A percentile compares a stretch with the other conserved stretches of the same genome.
Evolutionary conservation across 1,140 invertebrate genomes (phyloP).

Genomic region (Lamellibrachia luymesi): DNA sequence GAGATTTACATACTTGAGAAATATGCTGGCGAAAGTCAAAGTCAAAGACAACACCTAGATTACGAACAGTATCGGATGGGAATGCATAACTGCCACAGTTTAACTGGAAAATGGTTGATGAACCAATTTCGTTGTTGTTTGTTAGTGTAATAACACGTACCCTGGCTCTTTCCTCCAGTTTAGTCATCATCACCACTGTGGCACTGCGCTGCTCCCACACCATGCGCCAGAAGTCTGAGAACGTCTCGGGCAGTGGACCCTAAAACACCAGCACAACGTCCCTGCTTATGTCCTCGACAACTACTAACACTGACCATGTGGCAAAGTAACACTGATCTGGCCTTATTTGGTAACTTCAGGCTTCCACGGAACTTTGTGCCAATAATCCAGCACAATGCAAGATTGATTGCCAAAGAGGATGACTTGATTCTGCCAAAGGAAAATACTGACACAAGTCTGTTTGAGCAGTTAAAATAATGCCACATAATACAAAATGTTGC

Average conservation of each 20-base stretch:
- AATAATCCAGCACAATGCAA: too few relatives aligned
- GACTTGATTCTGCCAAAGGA: not conserved
- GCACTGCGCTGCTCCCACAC: slow-evolving; percentile 55
- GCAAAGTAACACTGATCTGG: not conserved
- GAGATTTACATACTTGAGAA: too few relatives aligned
- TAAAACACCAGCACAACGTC: slow-evolving; percentile 58
- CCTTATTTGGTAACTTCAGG: not conserved
- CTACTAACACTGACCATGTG: not conserved
- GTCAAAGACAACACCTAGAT: too few relatives aligned
- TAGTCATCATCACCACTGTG: slow-evolving; percentile 58
- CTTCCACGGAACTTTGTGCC: too few relatives aligned
- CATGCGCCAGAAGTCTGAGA: slow-evolving; percentile 58
- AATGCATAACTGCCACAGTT: too few relatives aligned
- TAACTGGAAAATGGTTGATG: too few relatives aligned
- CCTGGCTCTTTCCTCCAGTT: slow-evolving; percentile 58
- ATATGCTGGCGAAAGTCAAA: too few relatives aligned
- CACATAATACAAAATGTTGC: not conserved
- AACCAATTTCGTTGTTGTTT: too few relatives aligned
- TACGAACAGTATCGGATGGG: too few relatives aligned
- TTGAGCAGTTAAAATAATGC: not conserved
- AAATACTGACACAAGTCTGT: not conserved
- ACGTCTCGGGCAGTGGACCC: slow-evolving; percentile 65
- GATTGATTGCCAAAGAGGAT: too few relatives aligned
- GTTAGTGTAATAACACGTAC: slow-evolving; percentile 23
- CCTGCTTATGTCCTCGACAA: too few relatives aligned